phyloP scores from a whole-genome alignment of 2,888 invertebrate species.

The Troilus luridus region DNA sequence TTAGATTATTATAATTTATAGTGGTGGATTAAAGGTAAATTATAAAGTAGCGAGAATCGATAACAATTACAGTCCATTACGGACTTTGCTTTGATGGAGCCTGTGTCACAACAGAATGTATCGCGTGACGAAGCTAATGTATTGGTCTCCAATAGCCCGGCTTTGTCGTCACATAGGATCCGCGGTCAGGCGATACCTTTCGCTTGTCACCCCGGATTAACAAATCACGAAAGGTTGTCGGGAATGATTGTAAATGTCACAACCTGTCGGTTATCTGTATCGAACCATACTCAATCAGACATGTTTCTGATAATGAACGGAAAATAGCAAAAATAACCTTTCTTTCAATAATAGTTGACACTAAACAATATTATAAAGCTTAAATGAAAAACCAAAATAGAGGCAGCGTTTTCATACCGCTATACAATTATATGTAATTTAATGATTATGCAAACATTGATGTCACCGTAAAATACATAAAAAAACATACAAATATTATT shows the following conservation, averaged over 20 bases:
- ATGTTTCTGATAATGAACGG: background rate
- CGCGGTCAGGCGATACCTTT: background rate
- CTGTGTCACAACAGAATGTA: background rate
- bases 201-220: background rate
- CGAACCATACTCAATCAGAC: background rate
- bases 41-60: background rate
- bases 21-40: background rate
- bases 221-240: conserved; percentile 23
- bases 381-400: too few relatives aligned
- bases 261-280: conserved; percentile 11
- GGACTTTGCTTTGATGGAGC: background rate
- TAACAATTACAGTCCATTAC: background rate
- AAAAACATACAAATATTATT: too few relatives aligned
- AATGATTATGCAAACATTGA: too few relatives aligned
- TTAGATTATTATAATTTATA: background rate
- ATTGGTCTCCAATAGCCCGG: background rate
- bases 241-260: conserved; percentile 10
- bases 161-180: conserved; percentile 30
- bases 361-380: too few relatives aligned
- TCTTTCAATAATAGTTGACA: background rate
- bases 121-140: conserved; percentile 19
- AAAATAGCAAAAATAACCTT: background rate
- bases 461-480: too few relatives aligned
- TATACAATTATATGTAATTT: too few relatives aligned
- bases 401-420: too few relatives aligned